A percentile compares a stretch with the other conserved stretches of the same genome.
phyloP scores from a whole-genome alignment of 2,888 invertebrate species.

The Nipponacmea schrenckii region DNA sequence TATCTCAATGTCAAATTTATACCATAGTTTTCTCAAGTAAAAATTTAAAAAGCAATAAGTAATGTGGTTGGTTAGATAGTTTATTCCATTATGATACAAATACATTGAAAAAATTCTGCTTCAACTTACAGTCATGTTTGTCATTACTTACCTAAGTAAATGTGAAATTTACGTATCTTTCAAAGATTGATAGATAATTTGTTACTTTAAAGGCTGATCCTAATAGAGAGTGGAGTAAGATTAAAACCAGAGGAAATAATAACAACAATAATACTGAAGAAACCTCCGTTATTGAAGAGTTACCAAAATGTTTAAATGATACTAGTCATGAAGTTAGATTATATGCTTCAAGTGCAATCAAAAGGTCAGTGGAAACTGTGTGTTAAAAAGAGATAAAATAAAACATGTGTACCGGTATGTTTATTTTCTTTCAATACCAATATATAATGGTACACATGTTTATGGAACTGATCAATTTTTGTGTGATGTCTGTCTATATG shows the following conservation, averaged over 20 bases:
- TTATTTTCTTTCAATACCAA: too few relatives aligned
- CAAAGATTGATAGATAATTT: neutral
- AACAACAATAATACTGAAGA: conserved; percentile 15
- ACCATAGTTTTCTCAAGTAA: neutral
- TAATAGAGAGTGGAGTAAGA: conserved; percentile 42
- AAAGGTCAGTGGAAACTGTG: conserved; percentile 39
- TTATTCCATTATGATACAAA: neutral
- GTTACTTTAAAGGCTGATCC: conserved; percentile 43
- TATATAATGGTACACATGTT: too few relatives aligned
- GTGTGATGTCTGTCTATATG: too few relatives aligned
- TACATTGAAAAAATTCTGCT: too few relatives aligned
- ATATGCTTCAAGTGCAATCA: conserved; percentile 40
- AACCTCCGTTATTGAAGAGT: conserved; percentile 25
- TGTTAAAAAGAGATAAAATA: too few relatives aligned
- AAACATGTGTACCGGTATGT: too few relatives aligned
- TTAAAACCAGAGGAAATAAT: conserved; percentile 19
- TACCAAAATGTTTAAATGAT: conserved; percentile 42
- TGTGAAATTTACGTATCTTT: too few relatives aligned
- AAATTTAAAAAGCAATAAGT: too few relatives aligned
- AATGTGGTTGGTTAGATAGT: too few relatives aligned
- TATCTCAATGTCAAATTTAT: neutral
- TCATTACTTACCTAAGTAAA: too few relatives aligned
- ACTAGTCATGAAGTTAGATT: conserved; percentile 42
- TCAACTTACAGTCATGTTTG: too few relatives aligned
- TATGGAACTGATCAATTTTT: too few relatives aligned